Percentiles rank a stretch among this genome's conserved stretches.
phyloP scores from a whole-genome alignment of 2,113 vertebrate species.

The Morphnarchus princeps region DNA sequence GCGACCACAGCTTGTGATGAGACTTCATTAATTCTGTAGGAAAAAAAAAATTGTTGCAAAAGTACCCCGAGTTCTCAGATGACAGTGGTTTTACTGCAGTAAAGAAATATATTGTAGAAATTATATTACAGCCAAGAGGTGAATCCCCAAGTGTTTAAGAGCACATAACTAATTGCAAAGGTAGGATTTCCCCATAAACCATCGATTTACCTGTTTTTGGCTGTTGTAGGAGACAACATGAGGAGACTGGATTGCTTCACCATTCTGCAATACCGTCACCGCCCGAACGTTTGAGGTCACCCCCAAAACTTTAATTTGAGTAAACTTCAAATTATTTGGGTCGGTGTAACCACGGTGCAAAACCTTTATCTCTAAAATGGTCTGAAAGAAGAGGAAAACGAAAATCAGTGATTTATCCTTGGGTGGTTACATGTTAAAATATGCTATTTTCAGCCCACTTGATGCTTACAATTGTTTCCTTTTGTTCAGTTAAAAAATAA shows the following conservation, averaged over 20 bases:
- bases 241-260: neutral
- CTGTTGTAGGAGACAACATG: neutral
- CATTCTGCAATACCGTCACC: neutral
- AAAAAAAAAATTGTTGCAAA: too few relatives aligned
- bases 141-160: neutral
- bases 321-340: slow-evolving; percentile 26
- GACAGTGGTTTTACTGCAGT: neutral
- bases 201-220: neutral
- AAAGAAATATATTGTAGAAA: neutral
- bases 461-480: neutral
- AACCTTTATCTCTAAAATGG: neutral
- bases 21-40: too few relatives aligned
- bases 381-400: neutral
- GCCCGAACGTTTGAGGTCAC: neutral
- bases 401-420: neutral
- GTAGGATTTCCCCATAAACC: neutral
- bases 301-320: slow-evolving; percentile 41
- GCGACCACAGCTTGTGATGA: too few relatives aligned
- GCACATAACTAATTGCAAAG: too few relatives aligned
- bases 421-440: too few relatives aligned
- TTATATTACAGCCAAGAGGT: neutral
- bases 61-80: too few relatives aligned
- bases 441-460: neutral
- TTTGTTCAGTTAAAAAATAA: neutral
- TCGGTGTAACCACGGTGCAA: neutral